Conservation (phyloP, 1,140 invertebrate genomes). For the Anastatus disparis region DNA sequence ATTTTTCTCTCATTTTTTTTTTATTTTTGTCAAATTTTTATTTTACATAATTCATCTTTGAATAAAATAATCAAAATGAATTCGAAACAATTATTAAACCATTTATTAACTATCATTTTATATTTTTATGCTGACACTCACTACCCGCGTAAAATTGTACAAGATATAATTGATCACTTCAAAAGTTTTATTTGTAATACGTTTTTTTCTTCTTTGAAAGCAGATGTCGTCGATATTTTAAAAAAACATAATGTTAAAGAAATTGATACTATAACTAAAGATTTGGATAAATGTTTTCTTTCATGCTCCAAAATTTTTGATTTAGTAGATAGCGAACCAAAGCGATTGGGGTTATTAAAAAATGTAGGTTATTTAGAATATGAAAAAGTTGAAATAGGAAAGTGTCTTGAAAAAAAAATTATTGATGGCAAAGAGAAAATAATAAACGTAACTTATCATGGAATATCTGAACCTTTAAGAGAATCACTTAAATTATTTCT, state of each 20-base stretch:
- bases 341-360: neutral
- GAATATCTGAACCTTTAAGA: neutral
- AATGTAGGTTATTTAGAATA: neutral
- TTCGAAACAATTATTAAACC: neutral
- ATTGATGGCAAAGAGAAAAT: no score
- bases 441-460: no score
- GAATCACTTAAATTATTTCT: constrained; percentile 37
- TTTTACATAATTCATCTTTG: no score
- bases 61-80: no score
- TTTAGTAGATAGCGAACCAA: neutral
- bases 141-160: neutral
- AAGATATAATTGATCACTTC: neutral
- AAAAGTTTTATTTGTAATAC: no score
- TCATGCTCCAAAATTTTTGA: neutral
- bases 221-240: neutral
- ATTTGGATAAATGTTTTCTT: neutral
- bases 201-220: neutral
- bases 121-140: neutral
- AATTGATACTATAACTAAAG: neutral
- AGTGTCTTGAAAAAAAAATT: neutral
- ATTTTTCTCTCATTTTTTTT: no score
- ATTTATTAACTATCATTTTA: neutral
- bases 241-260: neutral
- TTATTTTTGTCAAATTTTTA: no score
- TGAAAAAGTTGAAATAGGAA: neutral